Base-by-base conservation (phyloP, 1,140 invertebrate species). In the Platyura marginata region DNA sequence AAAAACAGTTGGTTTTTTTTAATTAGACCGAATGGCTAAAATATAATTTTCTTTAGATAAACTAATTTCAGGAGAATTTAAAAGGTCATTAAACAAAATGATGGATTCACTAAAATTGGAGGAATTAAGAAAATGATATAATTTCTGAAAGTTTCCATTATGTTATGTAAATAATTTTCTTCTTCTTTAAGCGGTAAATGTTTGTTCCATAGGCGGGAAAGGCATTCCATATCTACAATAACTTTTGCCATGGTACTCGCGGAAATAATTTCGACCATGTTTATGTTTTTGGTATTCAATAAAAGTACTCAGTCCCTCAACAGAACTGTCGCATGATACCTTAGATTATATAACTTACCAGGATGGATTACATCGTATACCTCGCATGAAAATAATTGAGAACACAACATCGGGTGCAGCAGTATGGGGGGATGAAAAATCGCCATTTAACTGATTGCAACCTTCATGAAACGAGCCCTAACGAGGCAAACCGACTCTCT, bases 341-440 rank as follows among this genome's bases (percentile, higher is more conserved):
- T 39, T 19, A 23, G 40, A 46, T 9, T 46, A 40, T 19, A 44
- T 42, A 2, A 49, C 44, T 43, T 45, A 21, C 62, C 51, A 43
- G 64, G 57, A 44, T 66, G 62, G 48, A 61, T 65, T 45, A 65
- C 60, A 36, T 65, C 57, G n/a, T n/a, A n/a, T n/a, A n/a, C n/a
- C n/a, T n/a, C 39, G 54, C 48, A 44, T 49, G 54, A 44, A 51
- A 54, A 39, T 37, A 47, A 46, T 56, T 48, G 23, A 40, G 47
- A 1, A 53, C 37, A 15, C 38, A 16, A 22, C 22, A 21, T 40
- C n/a, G n/a, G n/a, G n/a, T n/a, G n/a, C n/a, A n/a, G n/a, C n/a
- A n/a, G n/a, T n/a, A n/a, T n/a, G n/a, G n/a, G n/a, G n/a, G n/a
- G n/a, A n/a, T n/a, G n/a, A n/a, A n/a, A n/a, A n/a, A n/a, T n/a